Evolutionary conservation across 2,888 invertebrate species (phyloP).

Genomic region (Synergus itoensis): DNA sequence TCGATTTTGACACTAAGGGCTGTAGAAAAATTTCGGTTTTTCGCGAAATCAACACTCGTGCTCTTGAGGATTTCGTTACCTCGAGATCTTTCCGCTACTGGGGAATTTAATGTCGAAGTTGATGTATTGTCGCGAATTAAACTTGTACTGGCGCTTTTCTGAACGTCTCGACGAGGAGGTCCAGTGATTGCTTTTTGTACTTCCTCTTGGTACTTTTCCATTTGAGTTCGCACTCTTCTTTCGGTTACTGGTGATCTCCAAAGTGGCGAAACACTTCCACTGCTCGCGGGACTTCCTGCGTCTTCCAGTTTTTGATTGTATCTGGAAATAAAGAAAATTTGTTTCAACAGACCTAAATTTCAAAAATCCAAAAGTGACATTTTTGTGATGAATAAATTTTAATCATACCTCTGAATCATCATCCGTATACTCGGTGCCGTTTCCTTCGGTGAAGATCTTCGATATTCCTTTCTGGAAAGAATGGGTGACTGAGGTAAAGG

Average conservation of each 20-base stretch:
- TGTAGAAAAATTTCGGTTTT: slow-evolving; percentile 37
- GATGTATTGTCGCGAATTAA: slow-evolving; percentile 75
- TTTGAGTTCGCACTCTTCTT: slow-evolving; percentile 80
- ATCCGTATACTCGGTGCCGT: slow-evolving; percentile 85
- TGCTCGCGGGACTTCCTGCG: slow-evolving; percentile 69
- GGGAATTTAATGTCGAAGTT: slow-evolving; percentile 57
- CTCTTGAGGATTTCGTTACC: slow-evolving; percentile 46
- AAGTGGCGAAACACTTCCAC: slow-evolving; percentile 83
- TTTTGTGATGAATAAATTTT: background rate
- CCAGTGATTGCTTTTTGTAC: slow-evolving; percentile 69
- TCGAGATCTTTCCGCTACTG: slow-evolving; percentile 56
- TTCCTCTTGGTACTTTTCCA: slow-evolving; percentile 78
- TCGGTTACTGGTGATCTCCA: slow-evolving; percentile 84
- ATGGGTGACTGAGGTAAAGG: slow-evolving; percentile 32
- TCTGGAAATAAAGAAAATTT: background rate
- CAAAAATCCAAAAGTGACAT: background rate
- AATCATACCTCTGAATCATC: slow-evolving; percentile 84
- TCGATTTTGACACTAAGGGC: background rate
- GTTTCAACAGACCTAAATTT: slow-evolving; percentile 59
- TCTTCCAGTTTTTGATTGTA: slow-evolving; percentile 79
- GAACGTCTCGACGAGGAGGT: slow-evolving; percentile 53
- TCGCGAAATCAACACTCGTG: slow-evolving; percentile 46
- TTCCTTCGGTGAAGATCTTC: slow-evolving; percentile 80
- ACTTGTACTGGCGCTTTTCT: slow-evolving; percentile 84
- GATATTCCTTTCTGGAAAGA: slow-evolving; percentile 29